A percentile compares a stretch with the other conserved stretches of the same genome.
Conservation (phyloP, 1,140 invertebrate species). For the Zaprionus tsacasi region DNA sequence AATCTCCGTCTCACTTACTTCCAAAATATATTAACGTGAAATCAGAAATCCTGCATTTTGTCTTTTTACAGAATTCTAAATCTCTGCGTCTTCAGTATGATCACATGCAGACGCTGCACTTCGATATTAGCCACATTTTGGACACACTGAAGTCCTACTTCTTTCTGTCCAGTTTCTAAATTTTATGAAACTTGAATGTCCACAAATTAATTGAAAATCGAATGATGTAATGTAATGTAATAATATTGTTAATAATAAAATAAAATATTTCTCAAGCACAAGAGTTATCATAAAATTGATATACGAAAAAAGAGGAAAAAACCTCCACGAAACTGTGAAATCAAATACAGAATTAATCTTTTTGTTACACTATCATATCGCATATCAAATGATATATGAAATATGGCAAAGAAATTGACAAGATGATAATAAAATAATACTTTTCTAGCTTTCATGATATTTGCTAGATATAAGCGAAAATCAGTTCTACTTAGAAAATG, state of each 20-base stretch:
- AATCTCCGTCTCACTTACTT: neutral
- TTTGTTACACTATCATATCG: neutral
- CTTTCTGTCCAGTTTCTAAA: conserved; percentile 62
- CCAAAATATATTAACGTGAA: neutral
- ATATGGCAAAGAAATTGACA: too few relatives aligned
- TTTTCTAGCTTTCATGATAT: too few relatives aligned
- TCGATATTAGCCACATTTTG: conserved; percentile 70
- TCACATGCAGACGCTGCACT: conserved; percentile 67
- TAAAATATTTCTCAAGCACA: neutral
- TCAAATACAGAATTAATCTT: neutral
- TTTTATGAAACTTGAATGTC: neutral
- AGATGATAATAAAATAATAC: too few relatives aligned
- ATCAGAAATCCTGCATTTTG: neutral
- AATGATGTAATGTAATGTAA: too few relatives aligned
- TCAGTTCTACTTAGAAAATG: neutral
- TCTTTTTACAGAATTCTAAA: conserved; percentile 64
- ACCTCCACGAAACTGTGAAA: too few relatives aligned
- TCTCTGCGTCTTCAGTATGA: conserved; percentile 61
- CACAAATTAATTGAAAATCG: neutral
- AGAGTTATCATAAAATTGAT: neutral
- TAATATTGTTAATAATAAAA: neutral
- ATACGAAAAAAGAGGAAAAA: too few relatives aligned
- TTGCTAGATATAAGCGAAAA: neutral
- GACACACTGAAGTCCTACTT: conserved; percentile 74
- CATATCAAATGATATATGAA: neutral